phyloP scores from a whole-genome alignment of 2,113 vertebrate species.

The Oncorhynchus nerka region DNA sequence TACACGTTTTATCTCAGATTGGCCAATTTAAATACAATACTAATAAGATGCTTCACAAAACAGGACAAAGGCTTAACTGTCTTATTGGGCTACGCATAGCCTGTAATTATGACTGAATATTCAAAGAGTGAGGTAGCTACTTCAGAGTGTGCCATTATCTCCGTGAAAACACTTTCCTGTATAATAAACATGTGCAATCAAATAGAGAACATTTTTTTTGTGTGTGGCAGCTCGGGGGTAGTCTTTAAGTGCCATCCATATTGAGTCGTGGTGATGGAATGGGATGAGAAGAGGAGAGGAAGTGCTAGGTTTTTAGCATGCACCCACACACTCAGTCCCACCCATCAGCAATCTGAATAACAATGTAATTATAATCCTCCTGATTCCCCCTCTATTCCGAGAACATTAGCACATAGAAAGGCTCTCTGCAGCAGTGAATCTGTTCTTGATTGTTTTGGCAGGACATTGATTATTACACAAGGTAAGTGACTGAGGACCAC shows the following conservation, averaged over 20 bases:
- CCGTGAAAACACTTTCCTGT: neutral
- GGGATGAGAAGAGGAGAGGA: conserved; percentile 4
- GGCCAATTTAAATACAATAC: too few species aligned
- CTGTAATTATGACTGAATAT: too few species aligned
- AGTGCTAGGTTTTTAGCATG: conserved; percentile 19
- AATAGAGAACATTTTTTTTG: neutral
- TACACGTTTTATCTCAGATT: too few species aligned
- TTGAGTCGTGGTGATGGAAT: too few species aligned
- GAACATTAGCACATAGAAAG: neutral
- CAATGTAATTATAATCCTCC: conserved; percentile 48
- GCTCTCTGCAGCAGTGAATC: conserved; percentile 19
- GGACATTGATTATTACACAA: conserved; percentile 47
- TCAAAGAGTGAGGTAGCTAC: too few species aligned
- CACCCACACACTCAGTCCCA: conserved; percentile 19
- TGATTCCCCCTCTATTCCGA: conserved; percentile 14
- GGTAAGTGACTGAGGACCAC: conserved; percentile 51
- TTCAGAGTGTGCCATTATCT: conserved; percentile 6
- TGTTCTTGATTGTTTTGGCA: conserved; percentile 49
- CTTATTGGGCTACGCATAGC: too few species aligned
- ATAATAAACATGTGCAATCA: conserved; percentile 20
- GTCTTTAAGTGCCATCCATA: neutral
- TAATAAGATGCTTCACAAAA: too few species aligned
- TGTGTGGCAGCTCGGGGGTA: neutral
- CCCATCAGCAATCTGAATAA: conserved; percentile 53
- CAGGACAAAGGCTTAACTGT: too few species aligned